phyloP scores from a whole-genome alignment of 2,888 invertebrate species.

The Diaprepes abbreviatus region DNA sequence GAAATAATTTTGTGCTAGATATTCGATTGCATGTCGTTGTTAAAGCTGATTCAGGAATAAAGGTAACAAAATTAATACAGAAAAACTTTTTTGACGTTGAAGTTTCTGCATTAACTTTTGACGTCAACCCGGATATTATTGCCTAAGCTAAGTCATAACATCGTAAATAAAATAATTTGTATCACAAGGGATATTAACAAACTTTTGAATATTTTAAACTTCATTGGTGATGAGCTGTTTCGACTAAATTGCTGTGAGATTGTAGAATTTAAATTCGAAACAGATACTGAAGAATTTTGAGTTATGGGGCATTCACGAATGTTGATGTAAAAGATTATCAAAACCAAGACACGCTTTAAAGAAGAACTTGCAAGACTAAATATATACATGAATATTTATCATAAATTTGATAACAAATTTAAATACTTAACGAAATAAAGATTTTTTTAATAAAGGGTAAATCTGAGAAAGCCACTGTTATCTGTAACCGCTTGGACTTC shows the following conservation, averaged over 20 bases:
- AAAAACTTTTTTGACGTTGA: slow-evolving; percentile 68
- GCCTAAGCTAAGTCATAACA: slow-evolving; percentile 67
- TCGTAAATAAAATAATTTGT: slow-evolving; percentile 59
- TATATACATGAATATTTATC: too few relatives aligned
- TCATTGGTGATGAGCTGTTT: slow-evolving; percentile 67
- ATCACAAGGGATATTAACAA: slow-evolving; percentile 61
- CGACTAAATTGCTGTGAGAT: too few relatives aligned
- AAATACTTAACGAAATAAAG: too few relatives aligned
- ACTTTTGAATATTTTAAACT: slow-evolving; percentile 65
- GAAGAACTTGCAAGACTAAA: too few relatives aligned
- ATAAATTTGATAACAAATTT: too few relatives aligned
- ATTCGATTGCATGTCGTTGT: slow-evolving; percentile 59
- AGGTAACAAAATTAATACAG: slow-evolving; percentile 67
- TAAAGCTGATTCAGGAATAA: slow-evolving; percentile 68
- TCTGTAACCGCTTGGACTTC: too few relatives aligned
- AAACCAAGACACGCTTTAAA: too few relatives aligned
- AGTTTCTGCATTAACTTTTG: slow-evolving; percentile 62
- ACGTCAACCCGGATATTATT: slow-evolving; percentile 62
- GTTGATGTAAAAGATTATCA: too few relatives aligned
- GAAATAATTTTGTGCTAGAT: slow-evolving; percentile 53
- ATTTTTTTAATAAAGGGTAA: too few relatives aligned
- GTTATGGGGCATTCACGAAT: slow-evolving; percentile 53
- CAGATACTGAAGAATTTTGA: slow-evolving; percentile 56
- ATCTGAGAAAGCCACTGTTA: too few relatives aligned
- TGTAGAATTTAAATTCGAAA: slow-evolving; percentile 24